Conservation (phyloP, 2,113 vertebrate species). For the Dendrocopos noguchii region DNA sequence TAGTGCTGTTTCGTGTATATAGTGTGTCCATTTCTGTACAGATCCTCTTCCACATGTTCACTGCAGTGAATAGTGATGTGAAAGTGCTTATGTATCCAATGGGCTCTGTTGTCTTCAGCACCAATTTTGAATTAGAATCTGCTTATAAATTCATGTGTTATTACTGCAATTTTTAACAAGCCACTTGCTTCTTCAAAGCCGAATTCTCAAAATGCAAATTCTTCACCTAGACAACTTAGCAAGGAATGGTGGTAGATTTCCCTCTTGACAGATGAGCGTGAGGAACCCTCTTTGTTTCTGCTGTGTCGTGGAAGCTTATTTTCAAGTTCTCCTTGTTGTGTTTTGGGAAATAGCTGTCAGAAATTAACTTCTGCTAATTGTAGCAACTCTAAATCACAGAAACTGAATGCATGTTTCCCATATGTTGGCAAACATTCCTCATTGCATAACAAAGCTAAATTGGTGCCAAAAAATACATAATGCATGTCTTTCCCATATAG, state of each 20-base stretch:
- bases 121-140: neutral
- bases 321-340: neutral
- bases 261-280: neutral
- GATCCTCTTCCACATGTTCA: neutral
- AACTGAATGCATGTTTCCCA: neutral
- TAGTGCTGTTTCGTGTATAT: neutral
- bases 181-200: neutral
- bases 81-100: neutral
- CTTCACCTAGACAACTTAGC: neutral
- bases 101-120: neutral
- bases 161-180: conserved; percentile 11
- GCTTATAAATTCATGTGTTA: neutral
- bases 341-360: conserved; percentile 33
- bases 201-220: neutral
- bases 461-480: conserved; percentile 44
- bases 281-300: neutral
- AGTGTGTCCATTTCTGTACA: neutral
- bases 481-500: conserved; percentile 29
- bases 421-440: conserved; percentile 4
- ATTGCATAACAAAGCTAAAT: conserved; percentile 37
- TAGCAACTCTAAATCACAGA: neutral
- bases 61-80: neutral
- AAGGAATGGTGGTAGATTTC: neutral
- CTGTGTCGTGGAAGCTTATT: neutral
- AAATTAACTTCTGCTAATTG: conserved; percentile 60